Evolutionary conservation across 2,113 vertebrate species (phyloP).

Genomic region (Solenodon paradoxus): DNA sequence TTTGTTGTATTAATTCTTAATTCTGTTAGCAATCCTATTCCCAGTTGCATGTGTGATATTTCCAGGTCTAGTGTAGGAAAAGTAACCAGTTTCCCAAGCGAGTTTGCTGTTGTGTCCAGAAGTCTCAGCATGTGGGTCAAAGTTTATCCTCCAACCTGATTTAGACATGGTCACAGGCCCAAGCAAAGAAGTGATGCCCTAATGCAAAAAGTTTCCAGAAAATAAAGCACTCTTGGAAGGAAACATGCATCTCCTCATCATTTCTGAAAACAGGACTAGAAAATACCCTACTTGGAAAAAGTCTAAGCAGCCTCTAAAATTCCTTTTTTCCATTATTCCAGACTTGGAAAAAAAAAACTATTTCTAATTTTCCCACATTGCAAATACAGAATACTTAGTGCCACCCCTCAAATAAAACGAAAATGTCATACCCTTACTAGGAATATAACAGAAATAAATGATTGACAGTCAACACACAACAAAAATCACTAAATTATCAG

Average conservation of each 20-base stretch:
- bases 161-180: neutral
- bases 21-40: neutral
- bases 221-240: neutral
- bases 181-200: neutral
- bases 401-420: neutral
- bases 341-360: slow-evolving; percentile 22
- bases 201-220: neutral
- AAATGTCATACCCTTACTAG: neutral
- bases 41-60: neutral
- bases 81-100: neutral
- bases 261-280: neutral
- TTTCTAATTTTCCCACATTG: neutral
- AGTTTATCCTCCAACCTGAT: neutral
- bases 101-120: neutral
- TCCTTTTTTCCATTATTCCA: neutral
- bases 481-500: neutral
- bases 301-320: neutral
- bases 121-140: neutral
- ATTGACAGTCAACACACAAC: neutral
- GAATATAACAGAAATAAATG: neutral
- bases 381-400: neutral
- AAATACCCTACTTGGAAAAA: neutral
- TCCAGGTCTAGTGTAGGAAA: neutral
- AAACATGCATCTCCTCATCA: neutral
- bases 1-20: neutral